These are phyloP conservation scores for Theristicus caerulescens DNA, from an alignment of 2,113 vertebrate genomes.

Conservation along the genomic window DNA sequence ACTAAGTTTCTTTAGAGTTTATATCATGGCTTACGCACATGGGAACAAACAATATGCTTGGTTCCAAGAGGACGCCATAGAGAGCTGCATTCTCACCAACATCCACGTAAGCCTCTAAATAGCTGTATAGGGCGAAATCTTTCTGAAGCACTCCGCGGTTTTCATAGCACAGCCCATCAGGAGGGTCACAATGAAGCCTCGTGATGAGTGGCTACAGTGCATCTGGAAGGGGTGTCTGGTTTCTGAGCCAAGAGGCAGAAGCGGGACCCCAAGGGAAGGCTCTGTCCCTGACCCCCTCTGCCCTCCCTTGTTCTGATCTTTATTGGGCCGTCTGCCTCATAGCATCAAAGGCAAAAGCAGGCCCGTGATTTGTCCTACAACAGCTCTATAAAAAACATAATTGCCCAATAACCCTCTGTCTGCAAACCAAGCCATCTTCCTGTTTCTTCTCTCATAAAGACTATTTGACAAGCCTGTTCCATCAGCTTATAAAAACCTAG, in stretches of 20 bases:
- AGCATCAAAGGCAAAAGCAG: conserved; percentile 79
- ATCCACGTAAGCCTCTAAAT: background rate
- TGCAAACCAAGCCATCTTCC: conserved; percentile 80
- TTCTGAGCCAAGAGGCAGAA: conserved; percentile 64
- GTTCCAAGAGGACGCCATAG: background rate
- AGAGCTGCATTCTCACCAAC: background rate
- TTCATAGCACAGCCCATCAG: background rate
- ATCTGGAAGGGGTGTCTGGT: conserved; percentile 59
- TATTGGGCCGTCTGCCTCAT: conserved; percentile 76
- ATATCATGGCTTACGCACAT: background rate
- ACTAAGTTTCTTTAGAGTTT: background rate
- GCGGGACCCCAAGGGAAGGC: conserved; percentile 68
- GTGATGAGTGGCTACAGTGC: background rate
- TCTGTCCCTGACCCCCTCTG: conserved; percentile 74
- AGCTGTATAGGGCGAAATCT: background rate
- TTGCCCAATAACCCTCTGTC: conserved; percentile 81
- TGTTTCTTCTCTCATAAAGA: conserved; percentile 81
- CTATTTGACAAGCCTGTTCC: conserved; percentile 75
- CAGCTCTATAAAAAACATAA: conserved; percentile 82
- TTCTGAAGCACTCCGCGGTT: background rate
- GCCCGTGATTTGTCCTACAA: conserved; percentile 76
- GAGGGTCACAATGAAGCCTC: background rate
- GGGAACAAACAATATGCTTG: background rate
- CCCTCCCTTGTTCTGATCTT: conserved; percentile 80
- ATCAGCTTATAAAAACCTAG: conserved; percentile 78